Evolutionary conservation across 2,888 invertebrate species (phyloP).

Genomic region (Tenthredo livida): DNA sequence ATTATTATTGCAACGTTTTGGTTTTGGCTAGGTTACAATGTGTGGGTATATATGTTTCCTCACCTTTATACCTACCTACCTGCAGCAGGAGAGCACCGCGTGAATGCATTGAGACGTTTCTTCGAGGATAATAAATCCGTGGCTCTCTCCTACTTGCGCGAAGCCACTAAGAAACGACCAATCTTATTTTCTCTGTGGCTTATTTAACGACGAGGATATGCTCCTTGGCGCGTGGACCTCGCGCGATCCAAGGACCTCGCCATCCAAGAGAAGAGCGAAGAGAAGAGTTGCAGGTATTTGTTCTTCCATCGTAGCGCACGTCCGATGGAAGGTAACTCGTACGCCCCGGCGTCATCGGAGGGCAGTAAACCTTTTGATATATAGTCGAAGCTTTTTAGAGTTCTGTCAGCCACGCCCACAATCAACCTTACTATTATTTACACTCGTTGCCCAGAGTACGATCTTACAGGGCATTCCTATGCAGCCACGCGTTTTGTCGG

Average conservation of each 20-base stretch:
- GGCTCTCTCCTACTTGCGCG: constrained; percentile 50
- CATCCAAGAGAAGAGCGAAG: constrained; percentile 34
- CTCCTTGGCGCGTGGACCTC: constrained; percentile 59
- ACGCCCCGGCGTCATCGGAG: constrained; percentile 72
- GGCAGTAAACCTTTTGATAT: constrained; percentile 78
- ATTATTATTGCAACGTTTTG: constrained; percentile 24
- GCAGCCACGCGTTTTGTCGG: constrained; percentile 59
- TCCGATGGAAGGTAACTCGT: constrained; percentile 62
- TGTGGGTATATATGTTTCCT: not conserved
- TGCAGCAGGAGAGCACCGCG: not conserved
- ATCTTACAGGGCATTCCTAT: constrained; percentile 59
- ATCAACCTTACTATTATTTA: constrained; percentile 78
- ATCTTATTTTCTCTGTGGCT: not conserved
- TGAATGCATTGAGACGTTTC: constrained; percentile 43
- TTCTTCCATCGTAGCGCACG: constrained; percentile 65
- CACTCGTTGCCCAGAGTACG: constrained; percentile 68
- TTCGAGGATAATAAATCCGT: constrained; percentile 35
- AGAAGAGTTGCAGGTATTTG: constrained; percentile 67
- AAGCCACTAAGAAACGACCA: constrained; percentile 47
- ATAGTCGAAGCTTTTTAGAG: constrained; percentile 78
- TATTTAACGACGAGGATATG: constrained; percentile 56
- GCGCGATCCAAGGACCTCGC: constrained; percentile 58
- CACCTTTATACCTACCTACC: not conserved
- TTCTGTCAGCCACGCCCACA: constrained; percentile 78
- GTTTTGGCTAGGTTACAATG: not conserved